Evolutionary conservation across 2,113 vertebrate genomes (phyloP).

Genomic region (Romanogobio albipinnatus): DNA sequence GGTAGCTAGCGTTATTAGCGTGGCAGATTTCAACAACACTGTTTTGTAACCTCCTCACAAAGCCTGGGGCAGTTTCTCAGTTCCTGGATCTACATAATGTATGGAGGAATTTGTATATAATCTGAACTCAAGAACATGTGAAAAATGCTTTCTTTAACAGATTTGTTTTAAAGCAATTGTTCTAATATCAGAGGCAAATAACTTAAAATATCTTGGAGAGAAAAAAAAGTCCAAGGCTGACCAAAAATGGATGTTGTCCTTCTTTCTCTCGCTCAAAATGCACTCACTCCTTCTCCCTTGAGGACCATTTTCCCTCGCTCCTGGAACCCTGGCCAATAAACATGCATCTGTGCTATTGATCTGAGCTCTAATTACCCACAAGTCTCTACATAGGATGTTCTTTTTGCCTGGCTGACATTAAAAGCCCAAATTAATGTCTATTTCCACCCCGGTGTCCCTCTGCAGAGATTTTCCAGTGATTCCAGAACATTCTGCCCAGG

Average conservation of each 20-base stretch:
- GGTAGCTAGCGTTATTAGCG: background rate
- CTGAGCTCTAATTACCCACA: slow-evolving; percentile 70
- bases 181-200: background rate
- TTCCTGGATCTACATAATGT: background rate
- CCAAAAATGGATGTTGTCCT: slow-evolving; percentile 15
- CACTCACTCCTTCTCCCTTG: slow-evolving; percentile 1
- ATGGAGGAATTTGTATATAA: background rate
- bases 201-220: background rate
- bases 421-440: slow-evolving; percentile 64
- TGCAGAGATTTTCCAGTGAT: slow-evolving; percentile 50
- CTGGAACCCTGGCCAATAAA: slow-evolving; percentile 56
- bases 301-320: slow-evolving; percentile 22
- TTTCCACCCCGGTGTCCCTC: slow-evolving; percentile 48
- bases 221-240: background rate
- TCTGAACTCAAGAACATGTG: background rate
- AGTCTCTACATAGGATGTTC: slow-evolving; percentile 51
- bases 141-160: background rate
- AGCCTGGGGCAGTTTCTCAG: slow-evolving; percentile 1
- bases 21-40: slow-evolving; percentile 3
- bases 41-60: slow-evolving; percentile 16
- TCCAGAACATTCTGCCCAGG: slow-evolving; percentile 51
- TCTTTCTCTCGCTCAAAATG: slow-evolving; percentile 13
- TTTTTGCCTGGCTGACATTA: slow-evolving; percentile 61
- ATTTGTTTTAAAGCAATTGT: too few relatives aligned
- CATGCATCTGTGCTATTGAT: slow-evolving; percentile 63